Evolutionary conservation across 2,797 vertebrate genomes (phyloP).

Genomic region (Nannoperca australis): DNA sequence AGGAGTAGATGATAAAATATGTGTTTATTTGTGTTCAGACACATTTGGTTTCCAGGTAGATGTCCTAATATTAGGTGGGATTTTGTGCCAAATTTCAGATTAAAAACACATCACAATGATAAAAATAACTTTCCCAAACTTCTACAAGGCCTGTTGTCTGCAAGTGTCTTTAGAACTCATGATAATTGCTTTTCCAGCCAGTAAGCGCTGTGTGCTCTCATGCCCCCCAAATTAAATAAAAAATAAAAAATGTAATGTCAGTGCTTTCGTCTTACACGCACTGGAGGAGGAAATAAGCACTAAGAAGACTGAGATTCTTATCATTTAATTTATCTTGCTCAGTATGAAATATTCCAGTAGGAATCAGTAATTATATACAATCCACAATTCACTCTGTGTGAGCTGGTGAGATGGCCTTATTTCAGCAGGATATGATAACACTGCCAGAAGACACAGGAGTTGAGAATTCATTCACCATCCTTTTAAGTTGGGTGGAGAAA

Average conservation of each 20-base stretch:
- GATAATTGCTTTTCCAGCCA: slow-evolving; percentile 63
- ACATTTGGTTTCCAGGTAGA: slow-evolving; percentile 26
- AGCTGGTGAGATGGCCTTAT: slow-evolving; percentile 74
- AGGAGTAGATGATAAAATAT: background rate
- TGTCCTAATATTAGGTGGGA: background rate
- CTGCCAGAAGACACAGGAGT: slow-evolving; percentile 63
- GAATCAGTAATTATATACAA: slow-evolving; percentile 82
- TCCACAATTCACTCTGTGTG: slow-evolving; percentile 67
- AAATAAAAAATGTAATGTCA: slow-evolving; percentile 61
- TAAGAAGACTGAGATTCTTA: slow-evolving; percentile 67
- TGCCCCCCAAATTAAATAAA: slow-evolving; percentile 56
- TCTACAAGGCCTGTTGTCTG: slow-evolving; percentile 43
- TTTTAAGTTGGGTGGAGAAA: slow-evolving; percentile 56
- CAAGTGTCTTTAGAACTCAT: slow-evolving; percentile 40
- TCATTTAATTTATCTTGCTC: slow-evolving; percentile 85
- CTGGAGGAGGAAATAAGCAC: slow-evolving; percentile 60
- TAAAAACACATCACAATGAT: slow-evolving; percentile 17
- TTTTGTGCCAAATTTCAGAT: slow-evolving; percentile 18
- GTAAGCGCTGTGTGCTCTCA: slow-evolving; percentile 51
- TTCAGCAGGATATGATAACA: slow-evolving; percentile 77
- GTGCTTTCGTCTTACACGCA: slow-evolving; percentile 62
- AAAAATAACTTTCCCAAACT: slow-evolving; percentile 40
- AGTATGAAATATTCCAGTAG: slow-evolving; percentile 77
- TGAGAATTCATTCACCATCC: slow-evolving; percentile 59
- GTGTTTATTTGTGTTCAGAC: background rate